Conservation (phyloP, 2,113 vertebrate genomes). For the Burhinus oedicnemus region DNA sequence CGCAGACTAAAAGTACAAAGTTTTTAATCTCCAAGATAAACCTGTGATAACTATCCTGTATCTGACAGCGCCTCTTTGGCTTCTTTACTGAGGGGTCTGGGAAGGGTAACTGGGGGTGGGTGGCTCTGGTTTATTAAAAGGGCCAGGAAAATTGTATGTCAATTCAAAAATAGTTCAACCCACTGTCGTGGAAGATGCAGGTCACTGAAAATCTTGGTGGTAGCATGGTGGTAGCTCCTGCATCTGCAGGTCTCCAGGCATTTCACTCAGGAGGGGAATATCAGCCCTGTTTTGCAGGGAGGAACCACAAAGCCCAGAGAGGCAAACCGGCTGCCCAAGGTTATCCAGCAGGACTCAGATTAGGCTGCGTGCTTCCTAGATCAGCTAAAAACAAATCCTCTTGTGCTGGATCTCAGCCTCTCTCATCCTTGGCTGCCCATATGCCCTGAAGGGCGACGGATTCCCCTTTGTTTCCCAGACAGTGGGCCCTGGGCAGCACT, state of each 20-base stretch:
- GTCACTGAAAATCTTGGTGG: not conserved
- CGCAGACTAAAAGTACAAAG: not conserved
- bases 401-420: not conserved
- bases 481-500: not conserved
- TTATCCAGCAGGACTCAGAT: not conserved
- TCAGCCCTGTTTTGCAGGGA: not conserved
- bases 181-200: no score
- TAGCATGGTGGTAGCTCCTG: not conserved
- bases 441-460: not conserved
- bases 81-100: not conserved
- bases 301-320: not conserved
- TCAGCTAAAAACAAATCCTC: slow-evolving; percentile 40
- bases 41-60: not conserved
- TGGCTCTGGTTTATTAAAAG: not conserved
- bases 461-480: not conserved
- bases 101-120: not conserved
- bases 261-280: not conserved
- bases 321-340: not conserved
- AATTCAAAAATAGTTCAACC: not conserved
- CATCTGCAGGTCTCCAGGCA: not conserved
- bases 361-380: not conserved
- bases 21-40: not conserved
- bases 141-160: not conserved
- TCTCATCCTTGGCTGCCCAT: not conserved
- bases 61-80: not conserved